Conservation (phyloP, 2,888 invertebrate species). For the Cremastinae sp. region DNA sequence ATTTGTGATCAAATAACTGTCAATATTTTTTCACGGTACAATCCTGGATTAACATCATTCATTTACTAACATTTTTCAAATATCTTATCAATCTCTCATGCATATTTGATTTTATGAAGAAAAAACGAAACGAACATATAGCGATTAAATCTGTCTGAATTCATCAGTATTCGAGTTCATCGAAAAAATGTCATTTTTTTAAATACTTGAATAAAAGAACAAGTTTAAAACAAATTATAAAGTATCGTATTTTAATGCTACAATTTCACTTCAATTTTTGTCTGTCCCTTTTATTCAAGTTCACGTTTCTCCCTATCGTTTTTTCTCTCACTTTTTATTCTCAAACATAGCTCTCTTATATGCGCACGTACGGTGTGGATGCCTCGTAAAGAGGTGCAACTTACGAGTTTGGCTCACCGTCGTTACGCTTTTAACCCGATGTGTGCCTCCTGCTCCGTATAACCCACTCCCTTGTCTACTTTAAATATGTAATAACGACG, state of each 20-base stretch:
- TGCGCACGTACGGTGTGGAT: conserved; percentile 51
- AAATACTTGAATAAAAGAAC: too few species aligned
- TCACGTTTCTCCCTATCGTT: conserved; percentile 13
- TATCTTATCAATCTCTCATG: too few species aligned
- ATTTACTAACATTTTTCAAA: too few species aligned
- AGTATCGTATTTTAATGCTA: too few species aligned
- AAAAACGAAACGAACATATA: too few species aligned
- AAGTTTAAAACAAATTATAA: too few species aligned
- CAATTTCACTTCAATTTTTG: too few species aligned
- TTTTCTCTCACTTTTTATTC: conserved; percentile 20
- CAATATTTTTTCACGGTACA: neutral
- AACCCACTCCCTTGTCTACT: conserved; percentile 43
- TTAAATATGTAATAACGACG: conserved; percentile 57
- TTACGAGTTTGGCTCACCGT: conserved; percentile 70
- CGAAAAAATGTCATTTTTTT: too few species aligned
- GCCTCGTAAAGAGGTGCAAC: conserved; percentile 72
- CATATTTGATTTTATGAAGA: too few species aligned
- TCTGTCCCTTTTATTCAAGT: neutral
- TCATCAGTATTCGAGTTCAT: too few species aligned
- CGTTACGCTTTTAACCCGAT: conserved; percentile 66
- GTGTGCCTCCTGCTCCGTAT: neutral
- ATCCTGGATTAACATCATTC: too few species aligned
- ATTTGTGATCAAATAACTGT: neutral
- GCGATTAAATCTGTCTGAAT: too few species aligned
- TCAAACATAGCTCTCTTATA: conserved; percentile 22